These are phyloP conservation scores for Coptodon rendalli DNA, from an alignment of 2,113 vertebrate genomes.

Conservation along the genomic window DNA sequence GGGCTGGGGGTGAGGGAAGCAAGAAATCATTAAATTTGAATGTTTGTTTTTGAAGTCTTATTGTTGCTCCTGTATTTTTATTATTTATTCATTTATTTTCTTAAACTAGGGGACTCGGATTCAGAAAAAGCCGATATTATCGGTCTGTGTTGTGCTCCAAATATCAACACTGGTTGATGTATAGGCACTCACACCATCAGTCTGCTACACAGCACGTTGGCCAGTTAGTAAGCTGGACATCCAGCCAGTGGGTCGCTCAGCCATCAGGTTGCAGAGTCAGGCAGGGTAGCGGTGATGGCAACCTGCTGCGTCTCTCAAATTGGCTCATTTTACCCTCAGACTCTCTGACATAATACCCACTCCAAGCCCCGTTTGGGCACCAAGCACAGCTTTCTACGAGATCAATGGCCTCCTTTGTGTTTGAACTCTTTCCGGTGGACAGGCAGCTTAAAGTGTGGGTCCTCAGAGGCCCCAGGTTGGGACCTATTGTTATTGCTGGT, in stretches of 20 bases:
- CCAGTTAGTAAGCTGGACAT: constrained; percentile 47
- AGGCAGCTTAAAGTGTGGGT: constrained; percentile 39
- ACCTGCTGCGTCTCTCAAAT: constrained; percentile 62
- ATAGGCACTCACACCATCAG: constrained; percentile 1
- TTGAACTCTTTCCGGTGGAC: constrained; percentile 58
- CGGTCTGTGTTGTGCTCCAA: background rate
- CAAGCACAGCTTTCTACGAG: constrained; percentile 39
- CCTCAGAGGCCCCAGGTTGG: constrained; percentile 39
- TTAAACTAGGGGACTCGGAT: rapidly evolving
- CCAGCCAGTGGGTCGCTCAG: constrained; percentile 43
- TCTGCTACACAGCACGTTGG: constrained; percentile 1
- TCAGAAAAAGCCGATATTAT: background rate
- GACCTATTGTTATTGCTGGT: constrained; percentile 51
- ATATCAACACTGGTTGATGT: background rate
- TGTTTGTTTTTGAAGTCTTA: background rate
- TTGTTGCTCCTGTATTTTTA: background rate
- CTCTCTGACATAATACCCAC: constrained; percentile 63
- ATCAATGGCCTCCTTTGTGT: constrained; percentile 66
- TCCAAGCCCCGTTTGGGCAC: constrained; percentile 53
- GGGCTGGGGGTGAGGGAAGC: background rate
- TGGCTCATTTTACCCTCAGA: constrained; percentile 62
- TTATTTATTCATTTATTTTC: background rate
- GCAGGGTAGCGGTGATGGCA: constrained; percentile 49
- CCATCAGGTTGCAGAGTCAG: constrained; percentile 41
- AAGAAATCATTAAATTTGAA: background rate